A percentile compares a stretch with the other conserved stretches of the same genome.
Evolutionary conservation across 2,113 vertebrate species (phyloP).

Genomic region (Arenaria interpres): DNA sequence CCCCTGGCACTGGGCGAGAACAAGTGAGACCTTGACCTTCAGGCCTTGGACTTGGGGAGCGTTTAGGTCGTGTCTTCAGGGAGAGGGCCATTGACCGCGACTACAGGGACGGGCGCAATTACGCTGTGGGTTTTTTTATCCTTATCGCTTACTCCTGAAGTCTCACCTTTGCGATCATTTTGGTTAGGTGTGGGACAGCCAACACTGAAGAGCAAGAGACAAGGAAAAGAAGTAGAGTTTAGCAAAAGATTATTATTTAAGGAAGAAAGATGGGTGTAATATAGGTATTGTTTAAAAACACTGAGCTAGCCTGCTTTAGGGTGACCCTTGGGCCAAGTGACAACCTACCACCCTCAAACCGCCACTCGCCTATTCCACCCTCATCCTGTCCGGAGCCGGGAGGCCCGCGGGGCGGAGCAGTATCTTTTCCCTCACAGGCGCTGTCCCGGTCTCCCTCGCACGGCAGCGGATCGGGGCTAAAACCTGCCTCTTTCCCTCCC

Average conservation of each 20-base stretch:
- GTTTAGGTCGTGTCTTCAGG: accelerated
- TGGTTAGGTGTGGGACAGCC: neutral
- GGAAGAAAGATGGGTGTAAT: no score
- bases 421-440: neutral
- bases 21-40: neutral
- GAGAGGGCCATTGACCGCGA: accelerated
- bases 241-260: neutral
- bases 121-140: neutral
- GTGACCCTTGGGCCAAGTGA: neutral
- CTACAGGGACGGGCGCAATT: accelerated
- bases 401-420: no score
- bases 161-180: neutral
- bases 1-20: neutral
- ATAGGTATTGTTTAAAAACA: neutral
- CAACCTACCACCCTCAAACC: accelerated
- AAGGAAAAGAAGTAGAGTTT: neutral
- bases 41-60: neutral
- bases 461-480: neutral
- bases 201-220: accelerated
- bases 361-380: neutral
- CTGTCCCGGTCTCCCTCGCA: neutral
- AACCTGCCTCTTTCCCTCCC: no score
- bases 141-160: accelerated
- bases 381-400: neutral
- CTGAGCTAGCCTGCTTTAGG: neutral